Evolutionary conservation across 2,797 vertebrate genomes (phyloP).

Genomic region (Sphaeramia orbicularis): DNA sequence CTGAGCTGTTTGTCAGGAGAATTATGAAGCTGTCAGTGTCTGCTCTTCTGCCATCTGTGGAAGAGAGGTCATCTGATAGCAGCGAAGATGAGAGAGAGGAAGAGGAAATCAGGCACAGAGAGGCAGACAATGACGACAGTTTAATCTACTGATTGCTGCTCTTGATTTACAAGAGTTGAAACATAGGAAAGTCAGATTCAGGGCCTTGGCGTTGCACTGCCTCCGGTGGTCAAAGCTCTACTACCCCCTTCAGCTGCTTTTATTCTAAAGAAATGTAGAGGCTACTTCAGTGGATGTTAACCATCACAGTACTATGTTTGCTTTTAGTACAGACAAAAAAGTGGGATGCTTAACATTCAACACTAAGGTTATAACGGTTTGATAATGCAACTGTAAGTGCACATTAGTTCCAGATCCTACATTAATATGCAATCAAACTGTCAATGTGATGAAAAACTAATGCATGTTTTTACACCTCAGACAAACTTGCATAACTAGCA

Average conservation of each 20-base stretch:
- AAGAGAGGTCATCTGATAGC: constrained; percentile 78
- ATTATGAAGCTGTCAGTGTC: constrained; percentile 68
- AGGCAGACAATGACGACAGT: constrained; percentile 44
- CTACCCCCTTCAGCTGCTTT: constrained; percentile 1
- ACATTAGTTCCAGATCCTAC: no score
- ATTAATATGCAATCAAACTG: no score
- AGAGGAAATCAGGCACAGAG: constrained; percentile 46
- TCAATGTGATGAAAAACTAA: no score
- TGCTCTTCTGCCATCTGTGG: constrained; percentile 49
- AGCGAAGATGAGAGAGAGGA: constrained; percentile 61
- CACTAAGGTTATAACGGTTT: no score
- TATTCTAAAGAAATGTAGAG: no score
- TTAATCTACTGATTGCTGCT: constrained; percentile 83
- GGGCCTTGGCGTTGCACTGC: constrained; percentile 50
- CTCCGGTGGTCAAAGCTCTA: constrained; percentile 42
- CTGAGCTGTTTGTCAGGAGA: constrained; percentile 71
- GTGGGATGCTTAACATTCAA: no score
- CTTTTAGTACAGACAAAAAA: no score
- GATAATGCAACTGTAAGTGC: no score
- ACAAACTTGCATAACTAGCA: no score
- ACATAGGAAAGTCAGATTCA: constrained; percentile 44
- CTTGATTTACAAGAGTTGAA: constrained; percentile 87
- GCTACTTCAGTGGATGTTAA: no score
- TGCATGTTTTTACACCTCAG: no score
- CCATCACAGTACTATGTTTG: no score